These are phyloP conservation scores for Empis livida DNA, from an alignment of 2,888 invertebrate species.

Conservation along the genomic window DNA sequence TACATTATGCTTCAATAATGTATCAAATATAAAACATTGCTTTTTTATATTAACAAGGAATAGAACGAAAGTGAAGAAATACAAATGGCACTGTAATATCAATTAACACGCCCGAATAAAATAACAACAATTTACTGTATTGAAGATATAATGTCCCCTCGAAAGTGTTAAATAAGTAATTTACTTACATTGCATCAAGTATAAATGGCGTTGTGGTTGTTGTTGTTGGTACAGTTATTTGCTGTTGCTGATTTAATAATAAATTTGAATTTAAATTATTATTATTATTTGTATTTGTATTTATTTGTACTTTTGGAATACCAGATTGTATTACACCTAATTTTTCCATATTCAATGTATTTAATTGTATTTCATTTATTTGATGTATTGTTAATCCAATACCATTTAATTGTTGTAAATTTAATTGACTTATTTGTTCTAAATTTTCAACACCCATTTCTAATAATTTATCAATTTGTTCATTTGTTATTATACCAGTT, in stretches of 20 bases:
- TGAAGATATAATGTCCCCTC: too few relatives aligned
- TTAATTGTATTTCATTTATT: constrained; percentile 48
- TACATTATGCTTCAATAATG: too few relatives aligned
- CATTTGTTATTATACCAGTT: constrained; percentile 42
- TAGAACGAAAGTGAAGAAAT: too few relatives aligned
- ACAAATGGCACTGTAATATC: too few relatives aligned
- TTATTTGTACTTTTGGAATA: not conserved
- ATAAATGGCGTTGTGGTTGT: not conserved
- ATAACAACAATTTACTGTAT: too few relatives aligned
- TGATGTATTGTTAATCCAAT: constrained; percentile 46
- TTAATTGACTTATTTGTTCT: constrained; percentile 47
- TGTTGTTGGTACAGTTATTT: not conserved
- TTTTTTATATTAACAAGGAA: too few relatives aligned
- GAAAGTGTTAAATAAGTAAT: too few relatives aligned
- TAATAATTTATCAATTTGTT: constrained; percentile 45
- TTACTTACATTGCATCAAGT: not conserved
- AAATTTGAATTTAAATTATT: not conserved
- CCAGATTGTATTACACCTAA: constrained; percentile 31
- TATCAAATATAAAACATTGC: too few relatives aligned
- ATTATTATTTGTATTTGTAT: not conserved
- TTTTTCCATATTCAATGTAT: constrained; percentile 46
- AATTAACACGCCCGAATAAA: too few relatives aligned
- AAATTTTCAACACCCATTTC: constrained; percentile 48
- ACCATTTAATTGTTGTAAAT: constrained; percentile 45
- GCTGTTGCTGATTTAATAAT: not conserved